A percentile compares a stretch with the other conserved stretches of the same genome.
Evolutionary conservation across 2,797 vertebrate species (phyloP).

Genomic region (Pseudochaenichthys georgianus): DNA sequence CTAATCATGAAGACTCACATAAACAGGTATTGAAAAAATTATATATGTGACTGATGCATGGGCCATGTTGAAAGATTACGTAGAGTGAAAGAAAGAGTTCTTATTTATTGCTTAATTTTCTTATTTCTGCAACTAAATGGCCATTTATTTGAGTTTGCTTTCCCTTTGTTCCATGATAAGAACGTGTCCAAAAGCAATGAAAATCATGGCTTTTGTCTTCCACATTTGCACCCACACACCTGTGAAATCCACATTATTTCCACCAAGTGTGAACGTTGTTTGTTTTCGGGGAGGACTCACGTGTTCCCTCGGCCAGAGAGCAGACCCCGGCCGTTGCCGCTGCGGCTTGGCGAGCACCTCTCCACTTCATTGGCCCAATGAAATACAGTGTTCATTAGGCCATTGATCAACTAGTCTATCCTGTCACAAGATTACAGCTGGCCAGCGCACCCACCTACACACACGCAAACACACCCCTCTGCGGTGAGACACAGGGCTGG

Average conservation of each 20-base stretch:
- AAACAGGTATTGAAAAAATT: background rate
- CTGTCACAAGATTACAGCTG: constrained; percentile 89
- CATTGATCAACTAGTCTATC: constrained; percentile 89
- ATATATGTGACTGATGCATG: background rate
- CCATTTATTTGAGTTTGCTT: background rate
- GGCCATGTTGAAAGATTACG: background rate
- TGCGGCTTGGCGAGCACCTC: constrained; percentile 51
- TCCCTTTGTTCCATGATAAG: background rate
- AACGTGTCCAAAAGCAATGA: background rate
- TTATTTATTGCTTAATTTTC: background rate
- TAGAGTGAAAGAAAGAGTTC: background rate
- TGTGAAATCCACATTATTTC: background rate
- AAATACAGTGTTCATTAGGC: constrained; percentile 88
- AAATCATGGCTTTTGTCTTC: background rate
- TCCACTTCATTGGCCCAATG: constrained; percentile 85
- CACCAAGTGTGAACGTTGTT: constrained; percentile 37
- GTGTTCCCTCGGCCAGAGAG: constrained; percentile 22
- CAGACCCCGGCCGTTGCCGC: constrained; percentile 46
- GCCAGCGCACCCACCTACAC: constrained; percentile 76
- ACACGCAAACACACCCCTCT: constrained; percentile 67
- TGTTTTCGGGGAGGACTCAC: constrained; percentile 28
- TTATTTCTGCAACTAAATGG: background rate
- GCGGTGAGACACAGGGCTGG: constrained; percentile 78
- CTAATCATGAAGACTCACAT: background rate
- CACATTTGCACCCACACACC: background rate